Evolutionary conservation across 2,888 invertebrate species (phyloP).

Genomic region (Urechis unicinctus): DNA sequence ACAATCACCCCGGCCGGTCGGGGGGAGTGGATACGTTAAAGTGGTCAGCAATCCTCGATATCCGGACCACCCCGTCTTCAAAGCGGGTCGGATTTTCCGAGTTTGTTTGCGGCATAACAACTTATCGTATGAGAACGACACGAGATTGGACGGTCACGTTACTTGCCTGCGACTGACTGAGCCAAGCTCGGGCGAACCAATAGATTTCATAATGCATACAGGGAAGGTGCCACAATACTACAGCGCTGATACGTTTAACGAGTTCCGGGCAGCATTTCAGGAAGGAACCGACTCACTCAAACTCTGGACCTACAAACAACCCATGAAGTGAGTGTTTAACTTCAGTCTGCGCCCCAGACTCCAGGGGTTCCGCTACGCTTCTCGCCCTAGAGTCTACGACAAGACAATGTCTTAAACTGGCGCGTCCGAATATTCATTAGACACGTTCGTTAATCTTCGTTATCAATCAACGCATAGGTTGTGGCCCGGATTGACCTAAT

Average conservation of each 20-base stretch:
- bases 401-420: no score
- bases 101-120: slow-evolving; percentile 18
- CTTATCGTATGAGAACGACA: slow-evolving; percentile 14
- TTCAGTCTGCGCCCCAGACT: no score
- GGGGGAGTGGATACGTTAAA: slow-evolving; percentile 15
- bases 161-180: slow-evolving; percentile 16
- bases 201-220: slow-evolving; percentile 18
- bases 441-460: no score
- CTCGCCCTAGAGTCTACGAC: no score
- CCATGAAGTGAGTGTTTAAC: slow-evolving; percentile 7
- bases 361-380: no score
- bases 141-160: slow-evolving; percentile 15
- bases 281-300: slow-evolving; percentile 5
- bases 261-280: slow-evolving; percentile 4
- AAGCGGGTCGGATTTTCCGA: slow-evolving; percentile 5
- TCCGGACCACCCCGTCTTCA: slow-evolving; percentile 16
- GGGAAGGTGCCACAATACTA: slow-evolving; percentile 15
- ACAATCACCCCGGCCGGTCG: slow-evolving; percentile 7
- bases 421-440: no score
- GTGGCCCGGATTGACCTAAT: no score
- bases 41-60: slow-evolving; percentile 16
- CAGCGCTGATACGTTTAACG: slow-evolving; percentile 7
- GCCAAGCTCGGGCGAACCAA: slow-evolving; percentile 8
- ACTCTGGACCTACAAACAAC: slow-evolving; percentile 7
- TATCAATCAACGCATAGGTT: no score